Conservation (phyloP, 1,140 invertebrate species). For the Ceratoteleas bidentatus region DNA sequence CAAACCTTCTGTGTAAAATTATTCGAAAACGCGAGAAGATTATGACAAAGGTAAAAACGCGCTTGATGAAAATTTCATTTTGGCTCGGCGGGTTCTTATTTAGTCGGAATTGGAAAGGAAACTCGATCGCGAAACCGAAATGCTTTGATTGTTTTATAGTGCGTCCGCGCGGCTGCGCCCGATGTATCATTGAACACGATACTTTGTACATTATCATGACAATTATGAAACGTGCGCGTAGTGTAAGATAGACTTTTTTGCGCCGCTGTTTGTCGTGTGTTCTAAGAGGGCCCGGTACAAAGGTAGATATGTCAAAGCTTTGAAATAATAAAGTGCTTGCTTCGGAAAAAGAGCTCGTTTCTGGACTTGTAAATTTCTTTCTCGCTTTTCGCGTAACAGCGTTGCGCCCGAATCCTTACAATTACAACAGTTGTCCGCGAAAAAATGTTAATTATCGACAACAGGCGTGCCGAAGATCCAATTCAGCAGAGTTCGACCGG, state of each 20-base stretch:
- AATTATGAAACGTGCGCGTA: conserved; percentile 54
- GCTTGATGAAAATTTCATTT: conserved; percentile 25
- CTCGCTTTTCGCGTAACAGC: conserved; percentile 31
- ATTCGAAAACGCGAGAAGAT: conserved; percentile 12
- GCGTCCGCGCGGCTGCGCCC: conserved; percentile 17
- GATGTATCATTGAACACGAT: conserved; percentile 49
- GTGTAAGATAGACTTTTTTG: conserved; percentile 53
- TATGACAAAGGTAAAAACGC: conserved; percentile 7
- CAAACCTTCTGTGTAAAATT: conserved; percentile 6
- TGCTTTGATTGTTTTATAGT: conserved; percentile 34
- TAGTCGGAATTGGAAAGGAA: conserved; percentile 16
- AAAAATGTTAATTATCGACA: neutral
- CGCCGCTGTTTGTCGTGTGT: conserved; percentile 45
- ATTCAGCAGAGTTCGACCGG: conserved; percentile 22
- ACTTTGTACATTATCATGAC: conserved; percentile 46
- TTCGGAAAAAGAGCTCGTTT: conserved; percentile 49
- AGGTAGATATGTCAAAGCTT: conserved; percentile 52
- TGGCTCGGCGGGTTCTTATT: conserved; percentile 12
- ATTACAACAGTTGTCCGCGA: conserved; percentile 8
- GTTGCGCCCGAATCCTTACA: conserved; percentile 11
- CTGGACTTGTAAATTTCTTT: conserved; percentile 32
- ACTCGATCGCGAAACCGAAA: conserved; percentile 29
- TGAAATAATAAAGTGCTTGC: conserved; percentile 52
- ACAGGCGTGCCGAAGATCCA: conserved; percentile 1
- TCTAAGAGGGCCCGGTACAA: conserved; percentile 50